phyloP scores from a whole-genome alignment of 2,888 invertebrate genomes.

The Norana najaformis region DNA sequence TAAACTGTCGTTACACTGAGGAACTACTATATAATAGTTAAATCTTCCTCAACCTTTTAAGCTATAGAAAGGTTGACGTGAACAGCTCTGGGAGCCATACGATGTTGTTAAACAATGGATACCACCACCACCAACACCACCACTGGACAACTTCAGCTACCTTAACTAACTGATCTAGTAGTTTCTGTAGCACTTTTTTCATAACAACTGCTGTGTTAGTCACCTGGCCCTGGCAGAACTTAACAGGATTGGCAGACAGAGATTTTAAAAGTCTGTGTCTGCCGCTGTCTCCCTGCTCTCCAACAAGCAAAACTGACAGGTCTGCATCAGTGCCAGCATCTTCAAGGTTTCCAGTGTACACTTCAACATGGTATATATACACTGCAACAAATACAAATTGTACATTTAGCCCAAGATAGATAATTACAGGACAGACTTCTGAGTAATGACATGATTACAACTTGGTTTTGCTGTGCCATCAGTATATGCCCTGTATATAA shows the following conservation, averaged over 20 bases:
- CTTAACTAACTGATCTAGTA: neutral
- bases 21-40: too few relatives aligned
- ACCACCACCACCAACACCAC: too few relatives aligned
- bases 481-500: too few relatives aligned
- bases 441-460: too few relatives aligned
- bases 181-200: too few relatives aligned
- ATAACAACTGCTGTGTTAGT: neutral
- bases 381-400: slow-evolving; percentile 44
- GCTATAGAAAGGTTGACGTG: too few relatives aligned
- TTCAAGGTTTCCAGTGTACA: slow-evolving; percentile 50
- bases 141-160: too few relatives aligned
- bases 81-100: too few relatives aligned
- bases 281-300: slow-evolving; percentile 58
- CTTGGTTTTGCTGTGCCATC: too few relatives aligned
- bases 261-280: slow-evolving; percentile 38
- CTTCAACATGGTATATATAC: slow-evolving; percentile 52
- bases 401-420: neutral
- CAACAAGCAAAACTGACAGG: slow-evolving; percentile 50
- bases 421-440: neutral
- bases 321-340: slow-evolving; percentile 52
- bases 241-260: neutral
- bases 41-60: too few relatives aligned
- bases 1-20: too few relatives aligned
- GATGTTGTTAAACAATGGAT: too few relatives aligned
- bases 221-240: neutral